Base-by-base conservation (phyloP, 2,888 invertebrate species). In the Cantharis nigra region DNA sequence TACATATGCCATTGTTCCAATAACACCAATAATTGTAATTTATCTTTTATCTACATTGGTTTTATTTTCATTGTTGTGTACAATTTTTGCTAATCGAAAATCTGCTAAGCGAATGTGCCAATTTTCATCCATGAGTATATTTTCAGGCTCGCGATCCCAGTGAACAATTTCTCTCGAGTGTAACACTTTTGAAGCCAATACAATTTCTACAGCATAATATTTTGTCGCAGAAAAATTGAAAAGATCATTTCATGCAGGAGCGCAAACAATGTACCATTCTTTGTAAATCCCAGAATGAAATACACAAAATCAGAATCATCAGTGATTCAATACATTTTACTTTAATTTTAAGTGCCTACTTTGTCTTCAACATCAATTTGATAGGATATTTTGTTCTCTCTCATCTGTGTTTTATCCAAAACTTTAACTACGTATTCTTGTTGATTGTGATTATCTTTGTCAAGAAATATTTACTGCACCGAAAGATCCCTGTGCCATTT, bases 1-100 rank as follows among this genome's bases (percentile, higher is more conserved):
- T 0, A 99, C 98, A 88, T 99, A 99, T 87, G 99, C 98, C 2
- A 99, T 98, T 11, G 99, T 99, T 70, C 99, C 99, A 13, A 99
- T 98, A 89, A 99, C 99, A 88, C 96, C 96, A 84, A 94, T 94
- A 84, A 94, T 94, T 83, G 92, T 92, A 78, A 95, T n/a, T n/a
- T n/a, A 91, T 82, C 91, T 90, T 74, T 91, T 89, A 80, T 87
- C 88, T 81, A 90, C 88, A 20, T 83, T 84, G 64, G 81, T 82
- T 49, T 79, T 80, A 63, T 82, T 79, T 74, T 84, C 82, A 14
- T 80, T 77, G 49, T 80, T 63, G 14, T 72, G 70, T 9, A 83
- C 62, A 26, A 84, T 81, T 72, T 83, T 84, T 62, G 84, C 82
- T 74, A 83, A 83, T 85, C 97, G 92, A 81, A 98, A n/a, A n/a